These are phyloP conservation scores for Paratrypauchen microcephalus DNA, from an alignment of 2,797 vertebrate genomes.

Conservation along the genomic window DNA sequence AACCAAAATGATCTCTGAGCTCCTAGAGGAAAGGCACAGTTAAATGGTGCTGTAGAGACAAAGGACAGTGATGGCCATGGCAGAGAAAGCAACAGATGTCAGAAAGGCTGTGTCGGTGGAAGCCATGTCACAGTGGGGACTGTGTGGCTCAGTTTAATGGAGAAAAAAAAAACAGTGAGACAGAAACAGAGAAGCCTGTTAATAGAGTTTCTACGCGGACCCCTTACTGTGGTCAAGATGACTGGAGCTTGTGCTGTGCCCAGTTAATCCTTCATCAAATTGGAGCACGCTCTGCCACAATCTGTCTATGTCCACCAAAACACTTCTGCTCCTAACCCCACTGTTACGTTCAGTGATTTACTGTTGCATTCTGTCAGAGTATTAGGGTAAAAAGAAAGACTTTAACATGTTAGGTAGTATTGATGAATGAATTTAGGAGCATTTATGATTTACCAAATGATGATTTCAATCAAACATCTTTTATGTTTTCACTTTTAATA, in stretches of 20 bases:
- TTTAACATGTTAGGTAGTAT: background rate
- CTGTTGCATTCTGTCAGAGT: too few relatives aligned
- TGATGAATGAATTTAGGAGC: too few relatives aligned
- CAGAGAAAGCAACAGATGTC: slow-evolving; percentile 63
- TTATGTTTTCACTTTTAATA: background rate
- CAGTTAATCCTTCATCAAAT: slow-evolving; percentile 35
- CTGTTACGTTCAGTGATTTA: background rate
- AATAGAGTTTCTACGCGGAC: slow-evolving; percentile 34
- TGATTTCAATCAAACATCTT: background rate
- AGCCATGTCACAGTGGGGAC: slow-evolving; percentile 38
- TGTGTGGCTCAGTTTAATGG: slow-evolving; percentile 46
- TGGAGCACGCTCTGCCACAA: slow-evolving; percentile 27
- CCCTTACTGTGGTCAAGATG: slow-evolving; percentile 34
- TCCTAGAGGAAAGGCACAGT: slow-evolving; percentile 58
- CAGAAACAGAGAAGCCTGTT: slow-evolving; percentile 41
- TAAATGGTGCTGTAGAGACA: slow-evolving; percentile 56
- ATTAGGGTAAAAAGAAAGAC: background rate
- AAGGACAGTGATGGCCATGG: slow-evolving; percentile 43
- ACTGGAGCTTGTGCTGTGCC: slow-evolving; percentile 33
- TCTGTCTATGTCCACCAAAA: slow-evolving; percentile 10
- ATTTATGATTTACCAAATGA: too few relatives aligned
- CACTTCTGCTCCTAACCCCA: slow-evolving; percentile 4
- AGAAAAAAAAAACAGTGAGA: slow-evolving; percentile 51
- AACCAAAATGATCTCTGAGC: slow-evolving; percentile 63
- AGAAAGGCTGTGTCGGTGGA: slow-evolving; percentile 44